Evolutionary conservation across 2,113 vertebrate species (phyloP), one percentile per base, ranked within the genome.

Genomic region (Prietella phreatophila): DNA sequence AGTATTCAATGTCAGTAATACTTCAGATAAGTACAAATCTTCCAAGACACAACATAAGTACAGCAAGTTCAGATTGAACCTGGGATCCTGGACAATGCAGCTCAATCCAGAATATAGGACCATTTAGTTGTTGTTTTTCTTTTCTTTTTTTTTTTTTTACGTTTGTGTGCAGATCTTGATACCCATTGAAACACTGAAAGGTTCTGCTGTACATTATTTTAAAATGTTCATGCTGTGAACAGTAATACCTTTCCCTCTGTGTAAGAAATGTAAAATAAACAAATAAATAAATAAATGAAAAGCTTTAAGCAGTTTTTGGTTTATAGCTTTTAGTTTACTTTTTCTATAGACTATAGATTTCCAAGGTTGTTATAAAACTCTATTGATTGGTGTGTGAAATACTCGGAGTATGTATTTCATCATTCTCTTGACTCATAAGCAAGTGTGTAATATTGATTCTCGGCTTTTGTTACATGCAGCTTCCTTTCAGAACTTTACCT

Each of bases 401-500:
- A 71, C 50, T 69, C 42, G 5, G 42, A 39, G 47, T 36, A 50
- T 39, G 20, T 1, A 61, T 82, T 33, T 61, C 80, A 61, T 42
- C 33, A 82, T 61, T 82, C 25, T 25, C 27, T 69, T 84, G 83
- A 71, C 39, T 81, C 39, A 56, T 61, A 69, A 8, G 39, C 22
- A 1, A 27, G 47, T 86, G 61, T 58, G 50, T 11, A 36, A 4
- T 83, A 87, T 83, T 30, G 81, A 76, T 87, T 69, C 27, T 60
- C 27, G 75, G 86, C 80, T 75, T 87, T 83, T 61, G 55, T 61
- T 60, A 73, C 65, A 42, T 36, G 25, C 30, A 47, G 42, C 56
- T 33, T 69, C 33, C 42, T 71, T 71, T 71, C 22, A 86, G 5
- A 36, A 20, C 36, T 42, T 78, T 67, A 65, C 42, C 13, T 55